Percentiles rank a stretch among this genome's conserved stretches.
phyloP scores from a whole-genome alignment of 2,797 vertebrate genomes.

The Martes flavigula region DNA sequence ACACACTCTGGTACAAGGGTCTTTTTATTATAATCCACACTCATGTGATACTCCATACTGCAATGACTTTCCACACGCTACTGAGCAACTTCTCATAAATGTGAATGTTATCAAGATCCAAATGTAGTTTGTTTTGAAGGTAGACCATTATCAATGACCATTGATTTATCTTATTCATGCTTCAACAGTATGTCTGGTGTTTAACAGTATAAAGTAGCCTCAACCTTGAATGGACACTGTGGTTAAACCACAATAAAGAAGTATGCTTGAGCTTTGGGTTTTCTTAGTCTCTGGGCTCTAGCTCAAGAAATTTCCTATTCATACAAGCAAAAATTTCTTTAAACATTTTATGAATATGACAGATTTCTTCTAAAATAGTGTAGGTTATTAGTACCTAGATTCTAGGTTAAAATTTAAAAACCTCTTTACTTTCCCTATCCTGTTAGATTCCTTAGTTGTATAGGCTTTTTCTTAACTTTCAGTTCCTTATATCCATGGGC shows the following conservation, averaged over 20 bases:
- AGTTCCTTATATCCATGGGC: neutral
- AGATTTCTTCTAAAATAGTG: neutral
- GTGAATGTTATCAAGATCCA: neutral
- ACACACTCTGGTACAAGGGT: neutral
- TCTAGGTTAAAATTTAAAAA: neutral
- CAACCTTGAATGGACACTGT: slow-evolving; percentile 57
- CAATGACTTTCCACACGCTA: neutral
- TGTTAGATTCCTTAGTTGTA: neutral
- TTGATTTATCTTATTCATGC: slow-evolving; percentile 56
- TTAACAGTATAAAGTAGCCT: slow-evolving; percentile 52
- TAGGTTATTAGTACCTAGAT: neutral
- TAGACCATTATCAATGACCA: slow-evolving; percentile 28
- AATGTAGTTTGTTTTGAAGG: neutral
- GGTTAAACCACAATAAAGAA: slow-evolving; percentile 57
- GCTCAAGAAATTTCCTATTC: slow-evolving; percentile 54
- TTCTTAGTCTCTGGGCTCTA: slow-evolving; percentile 48
- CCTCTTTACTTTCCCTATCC: neutral
- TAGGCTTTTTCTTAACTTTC: neutral
- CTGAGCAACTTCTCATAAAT: neutral
- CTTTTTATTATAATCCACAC: neutral
- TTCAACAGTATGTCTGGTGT: slow-evolving; percentile 39
- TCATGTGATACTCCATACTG: neutral
- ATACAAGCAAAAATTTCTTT: neutral
- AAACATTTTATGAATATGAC: neutral
- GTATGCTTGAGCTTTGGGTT: neutral